Evolutionary conservation across 2,888 invertebrate species (phyloP).

Genomic region (Apotomis turbidana): DNA sequence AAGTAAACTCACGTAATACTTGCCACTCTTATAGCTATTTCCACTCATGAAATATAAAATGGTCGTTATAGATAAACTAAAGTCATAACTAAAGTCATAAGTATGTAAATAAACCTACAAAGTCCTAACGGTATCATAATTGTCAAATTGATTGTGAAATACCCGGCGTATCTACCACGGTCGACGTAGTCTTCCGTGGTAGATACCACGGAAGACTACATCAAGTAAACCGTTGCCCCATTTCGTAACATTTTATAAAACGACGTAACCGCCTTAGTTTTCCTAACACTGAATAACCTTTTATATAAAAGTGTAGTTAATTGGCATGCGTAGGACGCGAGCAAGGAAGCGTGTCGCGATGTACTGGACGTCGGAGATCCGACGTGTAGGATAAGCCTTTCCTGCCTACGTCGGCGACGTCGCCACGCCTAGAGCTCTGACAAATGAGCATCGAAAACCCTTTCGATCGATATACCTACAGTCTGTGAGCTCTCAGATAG

Average conservation of each 20-base stretch:
- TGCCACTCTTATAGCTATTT: too few species aligned
- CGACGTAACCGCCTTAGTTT: background rate
- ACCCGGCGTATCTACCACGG: conserved; percentile 4
- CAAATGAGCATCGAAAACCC: conserved; percentile 14
- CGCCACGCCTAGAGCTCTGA: conserved; percentile 39
- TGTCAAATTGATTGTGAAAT: conserved; percentile 8
- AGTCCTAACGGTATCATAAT: conserved; percentile 15
- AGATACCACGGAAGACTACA: conserved; percentile 12
- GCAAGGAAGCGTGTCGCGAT: conserved; percentile 50
- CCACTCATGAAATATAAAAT: background rate
- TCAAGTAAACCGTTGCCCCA: conserved; percentile 16
- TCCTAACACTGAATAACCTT: background rate
- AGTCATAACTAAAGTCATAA: too few species aligned
- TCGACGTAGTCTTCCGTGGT: too few species aligned
- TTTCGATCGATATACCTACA: background rate
- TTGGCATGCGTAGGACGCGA: conserved; percentile 53
- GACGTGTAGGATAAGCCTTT: conserved; percentile 44
- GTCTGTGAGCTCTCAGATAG: too few species aligned
- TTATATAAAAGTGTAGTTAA: conserved; percentile 4
- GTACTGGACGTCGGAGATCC: conserved; percentile 43
- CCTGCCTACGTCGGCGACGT: conserved; percentile 62
- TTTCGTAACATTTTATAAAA: background rate
- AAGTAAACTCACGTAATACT: too few species aligned
- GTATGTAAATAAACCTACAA: background rate
- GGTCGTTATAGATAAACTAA: too few species aligned